phyloP scores from a whole-genome alignment of 2,113 vertebrate species.

The Fulica atra region DNA sequence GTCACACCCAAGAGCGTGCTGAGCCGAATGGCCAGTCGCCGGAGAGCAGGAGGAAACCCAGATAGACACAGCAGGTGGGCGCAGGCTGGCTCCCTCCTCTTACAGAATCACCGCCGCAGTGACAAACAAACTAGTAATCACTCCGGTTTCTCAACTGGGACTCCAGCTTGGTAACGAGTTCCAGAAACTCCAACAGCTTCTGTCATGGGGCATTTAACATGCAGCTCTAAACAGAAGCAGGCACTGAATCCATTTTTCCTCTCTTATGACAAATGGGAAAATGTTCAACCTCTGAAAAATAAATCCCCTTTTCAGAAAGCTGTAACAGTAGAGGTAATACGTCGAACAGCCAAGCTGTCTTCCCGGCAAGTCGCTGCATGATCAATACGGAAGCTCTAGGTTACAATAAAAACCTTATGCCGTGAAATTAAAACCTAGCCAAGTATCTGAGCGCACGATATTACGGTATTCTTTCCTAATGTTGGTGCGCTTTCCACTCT shows the following conservation, averaged over 20 bases:
- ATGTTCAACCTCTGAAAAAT: neutral
- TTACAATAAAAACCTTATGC: neutral
- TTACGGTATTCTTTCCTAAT: neutral
- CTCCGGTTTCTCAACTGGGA: neutral
- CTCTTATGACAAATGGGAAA: conserved; percentile 5
- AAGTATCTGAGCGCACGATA: neutral
- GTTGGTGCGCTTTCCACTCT: neutral
- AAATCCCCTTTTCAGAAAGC: neutral
- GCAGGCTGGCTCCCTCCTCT: neutral
- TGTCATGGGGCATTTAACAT: neutral
- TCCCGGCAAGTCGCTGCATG: neutral
- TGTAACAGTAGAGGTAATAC: neutral
- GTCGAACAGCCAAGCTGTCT: neutral
- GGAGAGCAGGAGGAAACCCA: neutral
- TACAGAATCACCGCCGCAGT: neutral
- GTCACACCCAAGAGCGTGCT: conserved; percentile 26
- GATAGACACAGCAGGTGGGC: neutral
- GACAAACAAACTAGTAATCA: neutral
- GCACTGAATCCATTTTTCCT: neutral
- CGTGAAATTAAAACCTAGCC: neutral
- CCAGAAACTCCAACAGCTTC: neutral
- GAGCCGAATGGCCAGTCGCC: neutral
- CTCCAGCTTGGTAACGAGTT: neutral
- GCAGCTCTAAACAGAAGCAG: neutral
- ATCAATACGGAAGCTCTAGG: neutral